Evolutionary conservation across 2,113 vertebrate genomes (phyloP), one percentile per base, ranked within the genome.

Genomic region (Syngnathus scovelli): DNA sequence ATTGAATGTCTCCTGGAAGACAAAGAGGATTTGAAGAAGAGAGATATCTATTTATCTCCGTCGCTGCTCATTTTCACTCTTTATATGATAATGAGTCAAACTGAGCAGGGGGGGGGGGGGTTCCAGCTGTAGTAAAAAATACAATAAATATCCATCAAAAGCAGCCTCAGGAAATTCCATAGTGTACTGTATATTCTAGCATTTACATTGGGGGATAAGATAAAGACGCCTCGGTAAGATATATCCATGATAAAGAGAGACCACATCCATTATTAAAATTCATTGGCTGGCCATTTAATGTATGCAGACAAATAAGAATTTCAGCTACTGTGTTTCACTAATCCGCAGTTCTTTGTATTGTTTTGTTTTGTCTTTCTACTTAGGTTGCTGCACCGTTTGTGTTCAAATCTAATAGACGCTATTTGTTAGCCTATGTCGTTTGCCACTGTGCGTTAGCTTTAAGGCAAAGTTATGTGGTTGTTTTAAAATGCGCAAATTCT

Each of bases 1-100:
- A 89, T 99, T 99, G 85, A 99, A 98, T 19, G 97, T 99, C 91
- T 99, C 97, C 91, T 90, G 18, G 59, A 62, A 63, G 74, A 77
- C 70, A 69, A 77, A 75, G 70, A 48, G 27, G 54, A 60, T 21
- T 58, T 12, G 12, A 72, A 36, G 61, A 64, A 70, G 56, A 59
- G 54, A 69, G n/a, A 70, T 36, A 64, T 39, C 76, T 62, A 72
- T 81, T 81, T 65, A 76, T 84, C 66, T 68, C 75, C 64, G 70
- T 58, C 71, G 58, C 72, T 7, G n/a, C 61, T 79, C 71, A 72
- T 78, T 72, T 71, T 69, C 76, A 64, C 68, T 80, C 71, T 72
- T 80, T 75, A 77, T 68, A 71, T 78, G 75, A 73, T 73, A 81
- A 78, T 76, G 76, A 79, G 69, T 61, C 55, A 71, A 64, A 78